These are phyloP conservation scores for Drosophila truncata DNA, from an alignment of 1,140 invertebrate species.

Conservation along the genomic window DNA sequence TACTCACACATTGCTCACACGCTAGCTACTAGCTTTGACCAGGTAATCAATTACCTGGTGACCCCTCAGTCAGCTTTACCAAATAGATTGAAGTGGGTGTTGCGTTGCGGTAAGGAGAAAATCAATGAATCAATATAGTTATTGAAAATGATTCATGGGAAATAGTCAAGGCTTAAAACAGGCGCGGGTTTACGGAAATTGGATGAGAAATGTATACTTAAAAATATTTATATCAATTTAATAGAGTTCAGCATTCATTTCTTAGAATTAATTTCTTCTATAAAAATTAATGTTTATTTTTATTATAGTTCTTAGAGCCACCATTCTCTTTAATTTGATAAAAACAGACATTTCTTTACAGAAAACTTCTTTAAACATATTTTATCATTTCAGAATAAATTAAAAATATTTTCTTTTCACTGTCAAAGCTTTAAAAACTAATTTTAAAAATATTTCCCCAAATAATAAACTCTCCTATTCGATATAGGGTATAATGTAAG, in stretches of 20 bases:
- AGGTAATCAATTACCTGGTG: constrained; percentile 42
- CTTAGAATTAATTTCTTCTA: no score
- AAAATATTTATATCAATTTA: no score
- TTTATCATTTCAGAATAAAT: not conserved
- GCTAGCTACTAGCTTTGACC: constrained; percentile 1
- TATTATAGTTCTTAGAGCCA: not conserved
- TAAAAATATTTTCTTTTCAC: not conserved
- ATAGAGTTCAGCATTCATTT: no score
- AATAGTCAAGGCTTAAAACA: not conserved
- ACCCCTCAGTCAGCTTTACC: constrained; percentile 20
- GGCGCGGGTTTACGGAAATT: not conserved
- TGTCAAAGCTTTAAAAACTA: no score
- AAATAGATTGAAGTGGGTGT: constrained; percentile 13
- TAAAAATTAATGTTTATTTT: not conserved
- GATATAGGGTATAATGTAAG: constrained; percentile 7
- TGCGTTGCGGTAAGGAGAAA: constrained; percentile 4
- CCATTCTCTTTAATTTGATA: not conserved
- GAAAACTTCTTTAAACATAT: no score
- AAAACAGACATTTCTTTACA: no score
- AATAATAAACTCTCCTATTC: not conserved
- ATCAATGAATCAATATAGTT: constrained; percentile 46
- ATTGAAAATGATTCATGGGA: constrained; percentile 34
- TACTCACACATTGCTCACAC: constrained; percentile 37
- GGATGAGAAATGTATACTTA: not conserved
- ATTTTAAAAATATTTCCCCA: not conserved